Conservation (phyloP, 2,797 vertebrate species). For the Telmatherina bonti region DNA sequence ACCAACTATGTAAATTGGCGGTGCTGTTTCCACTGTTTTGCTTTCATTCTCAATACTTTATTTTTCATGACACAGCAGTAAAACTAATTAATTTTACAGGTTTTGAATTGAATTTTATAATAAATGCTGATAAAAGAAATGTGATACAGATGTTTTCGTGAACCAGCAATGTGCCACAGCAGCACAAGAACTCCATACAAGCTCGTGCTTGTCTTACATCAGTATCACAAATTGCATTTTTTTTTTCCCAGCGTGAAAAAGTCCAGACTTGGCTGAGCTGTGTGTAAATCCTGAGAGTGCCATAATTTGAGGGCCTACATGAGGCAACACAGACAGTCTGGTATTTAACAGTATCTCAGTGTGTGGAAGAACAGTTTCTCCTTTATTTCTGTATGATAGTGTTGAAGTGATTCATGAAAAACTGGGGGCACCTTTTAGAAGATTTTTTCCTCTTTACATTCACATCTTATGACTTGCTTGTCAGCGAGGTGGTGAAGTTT, state of each 20-base stretch:
- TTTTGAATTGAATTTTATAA: conserved; percentile 23
- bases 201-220: conserved; percentile 50
- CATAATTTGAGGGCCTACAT: conserved; percentile 55
- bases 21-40: neutral
- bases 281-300: conserved; percentile 48
- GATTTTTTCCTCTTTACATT: conserved; percentile 19
- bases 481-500: conserved; percentile 14
- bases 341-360: conserved; percentile 54
- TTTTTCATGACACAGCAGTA: conserved; percentile 21
- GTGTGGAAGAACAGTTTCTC: conserved; percentile 47
- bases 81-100: conserved; percentile 8
- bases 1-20: neutral
- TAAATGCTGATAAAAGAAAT: conserved; percentile 17
- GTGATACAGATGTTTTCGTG: conserved; percentile 23
- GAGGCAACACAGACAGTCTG: conserved; percentile 57
- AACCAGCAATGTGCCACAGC: conserved; percentile 17
- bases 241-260: conserved; percentile 46
- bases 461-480: conserved; percentile 39
- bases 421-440: conserved; percentile 20
- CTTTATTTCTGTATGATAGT: conserved; percentile 49
- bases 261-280: conserved; percentile 39
- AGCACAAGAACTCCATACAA: conserved; percentile 47
- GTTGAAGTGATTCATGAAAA: conserved; percentile 31
- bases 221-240: conserved; percentile 48
- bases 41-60: conserved; percentile 16